Evolutionary conservation across 2,113 vertebrate species (phyloP).

Genomic region (Dicaeum eximium): DNA sequence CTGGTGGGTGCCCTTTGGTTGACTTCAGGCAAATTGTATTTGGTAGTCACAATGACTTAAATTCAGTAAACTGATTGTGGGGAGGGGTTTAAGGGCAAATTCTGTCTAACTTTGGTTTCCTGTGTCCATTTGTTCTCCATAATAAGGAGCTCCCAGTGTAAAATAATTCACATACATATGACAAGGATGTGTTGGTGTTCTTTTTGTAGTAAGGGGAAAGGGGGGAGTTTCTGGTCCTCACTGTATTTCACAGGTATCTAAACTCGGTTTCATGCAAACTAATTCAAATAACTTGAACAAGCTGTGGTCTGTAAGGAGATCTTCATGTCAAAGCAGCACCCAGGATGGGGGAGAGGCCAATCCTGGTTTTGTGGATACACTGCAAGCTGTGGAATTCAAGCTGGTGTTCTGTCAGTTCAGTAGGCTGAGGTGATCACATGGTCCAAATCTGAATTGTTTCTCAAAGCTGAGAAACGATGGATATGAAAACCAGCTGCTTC

Average conservation of each 20-base stretch:
- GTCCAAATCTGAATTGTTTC: not conserved
- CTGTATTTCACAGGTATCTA: not conserved
- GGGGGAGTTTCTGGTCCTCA: not conserved
- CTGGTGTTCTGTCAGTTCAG: rapidly evolving
- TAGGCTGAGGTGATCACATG: rapidly evolving
- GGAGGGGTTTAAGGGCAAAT: rapidly evolving
- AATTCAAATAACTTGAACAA: rapidly evolving
- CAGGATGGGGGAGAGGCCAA: rapidly evolving
- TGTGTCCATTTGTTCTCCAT: rapidly evolving
- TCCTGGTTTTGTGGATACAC: rapidly evolving
- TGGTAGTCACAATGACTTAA: rapidly evolving
- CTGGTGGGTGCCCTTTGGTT: not conserved
- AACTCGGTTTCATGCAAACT: rapidly evolving
- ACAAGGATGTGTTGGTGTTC: rapidly evolving
- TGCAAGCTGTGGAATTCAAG: too few species aligned
- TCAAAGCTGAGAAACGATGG: rapidly evolving
- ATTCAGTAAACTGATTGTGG: rapidly evolving
- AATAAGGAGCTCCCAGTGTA: too few species aligned
- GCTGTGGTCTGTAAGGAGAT: rapidly evolving
- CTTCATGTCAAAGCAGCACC: rapidly evolving
- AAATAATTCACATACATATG: rapidly evolving
- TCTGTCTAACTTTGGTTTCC: rapidly evolving
- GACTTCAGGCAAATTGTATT: rapidly evolving
- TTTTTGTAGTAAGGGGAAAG: too few species aligned
- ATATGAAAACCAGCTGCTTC: rapidly evolving